These are phyloP conservation scores for Rhagonycha fulva DNA, from an alignment of 2,888 invertebrate species.

Conservation along the genomic window DNA sequence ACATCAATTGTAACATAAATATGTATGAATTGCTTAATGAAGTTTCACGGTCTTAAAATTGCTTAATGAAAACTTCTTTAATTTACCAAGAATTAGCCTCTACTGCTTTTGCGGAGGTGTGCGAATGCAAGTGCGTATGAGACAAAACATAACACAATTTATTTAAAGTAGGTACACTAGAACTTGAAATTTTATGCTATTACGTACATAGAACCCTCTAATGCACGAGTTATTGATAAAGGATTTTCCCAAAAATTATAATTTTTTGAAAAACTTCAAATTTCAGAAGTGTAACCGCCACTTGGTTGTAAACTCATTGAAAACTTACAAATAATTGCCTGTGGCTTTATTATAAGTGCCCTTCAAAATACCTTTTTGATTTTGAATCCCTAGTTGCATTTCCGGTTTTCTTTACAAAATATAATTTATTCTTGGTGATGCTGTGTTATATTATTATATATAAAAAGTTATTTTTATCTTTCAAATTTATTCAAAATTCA, in stretches of 20 bases:
- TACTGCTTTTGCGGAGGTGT: neutral
- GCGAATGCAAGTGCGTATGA: neutral
- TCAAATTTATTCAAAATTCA: no score
- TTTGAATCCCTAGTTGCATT: no score
- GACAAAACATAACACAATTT: neutral
- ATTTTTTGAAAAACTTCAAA: neutral
- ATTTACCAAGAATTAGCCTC: neutral
- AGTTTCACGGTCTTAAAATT: constrained; percentile 20
- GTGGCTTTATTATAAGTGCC: neutral
- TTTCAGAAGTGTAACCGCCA: neutral
- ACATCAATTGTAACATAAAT: constrained; percentile 10
- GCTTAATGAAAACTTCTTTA: neutral
- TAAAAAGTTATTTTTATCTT: no score
- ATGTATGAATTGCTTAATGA: constrained; percentile 17
- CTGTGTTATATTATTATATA: no score
- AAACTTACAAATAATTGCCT: neutral
- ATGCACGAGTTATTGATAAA: neutral
- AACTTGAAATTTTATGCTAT: neutral
- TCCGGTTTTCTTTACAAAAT: no score
- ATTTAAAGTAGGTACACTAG: neutral
- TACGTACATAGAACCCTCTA: neutral
- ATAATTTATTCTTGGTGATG: no score
- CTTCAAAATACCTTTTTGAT: neutral
- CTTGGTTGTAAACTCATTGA: neutral
- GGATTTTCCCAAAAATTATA: neutral